Percentiles rank a stretch among this genome's conserved stretches.
phyloP scores from a whole-genome alignment of 2,113 vertebrate species.

The Gymnobelideus leadbeateri region DNA sequence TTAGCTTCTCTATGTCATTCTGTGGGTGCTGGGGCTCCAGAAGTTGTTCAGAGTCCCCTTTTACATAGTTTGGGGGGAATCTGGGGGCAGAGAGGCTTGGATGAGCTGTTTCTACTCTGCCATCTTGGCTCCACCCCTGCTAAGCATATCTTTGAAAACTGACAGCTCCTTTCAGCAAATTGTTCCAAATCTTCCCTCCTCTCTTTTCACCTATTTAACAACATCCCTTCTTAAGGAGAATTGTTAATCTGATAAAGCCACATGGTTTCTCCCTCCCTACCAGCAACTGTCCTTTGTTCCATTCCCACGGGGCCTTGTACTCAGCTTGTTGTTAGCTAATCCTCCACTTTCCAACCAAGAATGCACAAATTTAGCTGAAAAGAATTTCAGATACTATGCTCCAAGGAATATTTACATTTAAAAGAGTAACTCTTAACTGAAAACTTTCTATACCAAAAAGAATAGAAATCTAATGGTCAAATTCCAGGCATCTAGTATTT shows the following conservation, averaged over 20 bases:
- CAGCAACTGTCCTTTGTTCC: neutral
- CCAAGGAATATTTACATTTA: neutral
- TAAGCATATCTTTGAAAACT: neutral
- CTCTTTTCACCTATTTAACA: neutral
- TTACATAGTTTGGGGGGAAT: too few relatives aligned
- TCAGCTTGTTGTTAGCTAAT: neutral
- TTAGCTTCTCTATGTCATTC: too few relatives aligned
- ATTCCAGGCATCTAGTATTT: slow-evolving; percentile 1
- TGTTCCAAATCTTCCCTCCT: neutral
- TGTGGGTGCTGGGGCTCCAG: too few relatives aligned
- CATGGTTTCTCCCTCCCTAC: neutral
- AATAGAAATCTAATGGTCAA: neutral
- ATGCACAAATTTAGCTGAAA: neutral
- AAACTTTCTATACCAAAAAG: neutral
- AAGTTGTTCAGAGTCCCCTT: too few relatives aligned
- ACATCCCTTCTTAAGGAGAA: neutral
- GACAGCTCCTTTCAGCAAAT: neutral
- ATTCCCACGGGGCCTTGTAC: neutral
- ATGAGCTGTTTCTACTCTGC: too few relatives aligned
- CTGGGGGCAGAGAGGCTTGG: too few relatives aligned
- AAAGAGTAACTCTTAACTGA: neutral
- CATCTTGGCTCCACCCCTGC: too few relatives aligned
- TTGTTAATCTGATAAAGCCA: neutral
- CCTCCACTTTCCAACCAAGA: neutral
- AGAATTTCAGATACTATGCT: neutral